Base-by-base conservation (phyloP, 1,140 invertebrate genomes). In the Panagrolaimus sp. region DNA sequence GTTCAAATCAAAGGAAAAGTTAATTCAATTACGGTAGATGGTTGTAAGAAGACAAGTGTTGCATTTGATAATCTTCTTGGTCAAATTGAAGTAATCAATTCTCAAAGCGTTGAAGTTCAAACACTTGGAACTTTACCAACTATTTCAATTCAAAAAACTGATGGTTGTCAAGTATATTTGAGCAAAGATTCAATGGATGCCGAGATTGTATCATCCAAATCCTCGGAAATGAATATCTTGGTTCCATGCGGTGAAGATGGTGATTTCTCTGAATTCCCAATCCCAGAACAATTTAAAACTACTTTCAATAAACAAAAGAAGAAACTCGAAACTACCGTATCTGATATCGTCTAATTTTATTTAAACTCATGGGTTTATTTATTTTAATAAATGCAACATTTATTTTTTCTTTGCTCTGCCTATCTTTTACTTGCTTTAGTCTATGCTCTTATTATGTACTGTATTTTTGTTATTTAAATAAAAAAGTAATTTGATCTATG, bases 141-240 rank as follows among this genome's bases (percentile, higher is more conserved):
- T 14, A 90, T 99, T 79, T 92, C 92, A 14, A 91, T 98, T 82
- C 96, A 98, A 83, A 99, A 98, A 87, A 96, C 93, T 63, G 96
- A 99, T 84, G 95, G 95, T 2, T 96, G 93, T 83, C 92, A 96
- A 87, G 90, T 98, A 86, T 99, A 93, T 87, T 87, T 98, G 79
- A 95, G 90, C 76, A 87, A 89, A 71, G 89, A 93, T 13, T 94
- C 94, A 0, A 79, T 93, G 46, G 87, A 89, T 65, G 90, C 92
- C 47, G 93, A 95, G 86, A 90, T 99, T 71, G 89, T 98, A 67
- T 85, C 87, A 5, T 86, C 93, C 63, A 99, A 98, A 85, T 98
- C 94, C 38, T 96, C 93, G 1, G 95, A 97, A 87, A 96, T 99
- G 92, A 99, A 98, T 84, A 89, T 98, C 51, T 87, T 96, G 78